Evolutionary conservation across 1,140 invertebrate species (phyloP).

Genomic region (Littorina saxatilis): DNA sequence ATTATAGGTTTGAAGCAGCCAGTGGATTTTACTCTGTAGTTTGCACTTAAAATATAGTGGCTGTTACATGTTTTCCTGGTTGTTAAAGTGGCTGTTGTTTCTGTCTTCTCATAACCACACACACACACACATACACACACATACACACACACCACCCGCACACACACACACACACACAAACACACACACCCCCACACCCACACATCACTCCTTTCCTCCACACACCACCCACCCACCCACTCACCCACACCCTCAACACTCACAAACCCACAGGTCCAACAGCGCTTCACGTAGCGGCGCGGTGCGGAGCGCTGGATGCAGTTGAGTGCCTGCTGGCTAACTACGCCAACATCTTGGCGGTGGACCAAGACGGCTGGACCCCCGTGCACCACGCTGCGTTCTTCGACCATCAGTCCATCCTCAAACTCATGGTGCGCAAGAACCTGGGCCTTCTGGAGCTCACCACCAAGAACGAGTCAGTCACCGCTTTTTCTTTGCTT

Average conservation of each 20-base stretch:
- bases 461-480: constrained; percentile 72
- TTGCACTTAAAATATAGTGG: no score
- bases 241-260: constrained; percentile 8
- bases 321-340: constrained; percentile 71
- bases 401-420: constrained; percentile 71
- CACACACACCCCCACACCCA: not conserved
- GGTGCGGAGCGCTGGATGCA: constrained; percentile 72
- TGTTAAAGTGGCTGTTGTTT: no score
- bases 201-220: not conserved
- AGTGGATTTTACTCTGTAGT: no score
- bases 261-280: constrained; percentile 68
- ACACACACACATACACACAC: constrained; percentile 19
- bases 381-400: constrained; percentile 75
- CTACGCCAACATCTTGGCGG: constrained; percentile 70
- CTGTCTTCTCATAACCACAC: not conserved
- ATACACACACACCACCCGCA: not conserved
- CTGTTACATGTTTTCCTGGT: no score
- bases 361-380: constrained; percentile 74
- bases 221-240: constrained; percentile 7
- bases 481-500: not conserved
- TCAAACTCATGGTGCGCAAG: constrained; percentile 70
- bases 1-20: no score
- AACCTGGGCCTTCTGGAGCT: constrained; percentile 70
- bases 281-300: constrained; percentile 72
- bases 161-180: constrained; percentile 4